phyloP scores from a whole-genome alignment of 2,888 invertebrate species.

The Ophioninae sp. region DNA sequence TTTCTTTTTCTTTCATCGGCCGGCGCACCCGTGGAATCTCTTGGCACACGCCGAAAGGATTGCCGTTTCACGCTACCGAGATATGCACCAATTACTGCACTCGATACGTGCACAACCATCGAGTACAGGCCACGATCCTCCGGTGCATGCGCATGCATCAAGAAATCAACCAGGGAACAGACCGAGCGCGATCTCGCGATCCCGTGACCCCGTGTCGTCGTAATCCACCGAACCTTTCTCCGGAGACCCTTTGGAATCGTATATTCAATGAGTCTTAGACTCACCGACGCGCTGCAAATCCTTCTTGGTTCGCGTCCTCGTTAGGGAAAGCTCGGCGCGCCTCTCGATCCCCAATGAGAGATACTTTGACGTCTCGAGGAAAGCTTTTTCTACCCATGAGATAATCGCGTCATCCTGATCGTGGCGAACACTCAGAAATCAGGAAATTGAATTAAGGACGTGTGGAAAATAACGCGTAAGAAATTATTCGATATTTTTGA shows the following conservation, averaged over 20 bases:
- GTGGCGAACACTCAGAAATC: neutral
- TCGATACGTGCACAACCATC: neutral
- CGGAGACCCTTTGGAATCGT: slow-evolving; percentile 45
- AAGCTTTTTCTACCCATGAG: neutral
- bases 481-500: too few relatives aligned
- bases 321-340: neutral
- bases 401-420: neutral
- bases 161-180: slow-evolving; percentile 24
- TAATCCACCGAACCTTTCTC: slow-evolving; percentile 51
- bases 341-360: neutral
- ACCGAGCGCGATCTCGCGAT: slow-evolving; percentile 53
- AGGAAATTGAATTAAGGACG: too few relatives aligned
- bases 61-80: slow-evolving; percentile 49
- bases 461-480: too few relatives aligned
- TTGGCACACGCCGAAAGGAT: slow-evolving; percentile 49
- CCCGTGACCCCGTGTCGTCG: slow-evolving; percentile 56
- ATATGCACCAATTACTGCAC: slow-evolving; percentile 60
- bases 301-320: slow-evolving; percentile 7
- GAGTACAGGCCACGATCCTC: slow-evolving; percentile 3
- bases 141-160: neutral
- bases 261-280: slow-evolving; percentile 23
- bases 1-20: neutral
- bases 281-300: neutral
- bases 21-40: slow-evolving; percentile 60
- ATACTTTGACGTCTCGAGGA: neutral